Evolutionary conservation across 2,113 vertebrate species (phyloP), one percentile per base, ranked within the genome.

Genomic region (Corythornis vintsioides): DNA sequence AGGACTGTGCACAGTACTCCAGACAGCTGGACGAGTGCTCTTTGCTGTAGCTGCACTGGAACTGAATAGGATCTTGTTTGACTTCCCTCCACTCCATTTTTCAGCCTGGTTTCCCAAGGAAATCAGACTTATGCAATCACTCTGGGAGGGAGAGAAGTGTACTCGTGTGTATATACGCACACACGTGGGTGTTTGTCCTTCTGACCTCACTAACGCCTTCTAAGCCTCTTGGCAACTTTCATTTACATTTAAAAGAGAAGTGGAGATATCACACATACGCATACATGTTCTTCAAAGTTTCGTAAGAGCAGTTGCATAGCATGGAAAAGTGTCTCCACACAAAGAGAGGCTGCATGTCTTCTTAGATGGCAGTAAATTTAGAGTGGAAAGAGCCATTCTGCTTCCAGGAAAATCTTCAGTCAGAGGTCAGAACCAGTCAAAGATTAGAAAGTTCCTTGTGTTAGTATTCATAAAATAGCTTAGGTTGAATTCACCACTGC

Each of bases 41-140:
- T 82, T 81, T 59, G 73, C 88, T 75, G 77, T 40, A 61, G 83
- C 88, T 53, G 45, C 59, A 21, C 65, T 86, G 42, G 38, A 83
- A 77, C 87, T 19, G 26, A 89, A 80, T 3, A 86, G 35, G 45
- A 77, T 91, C 83, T 86, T 85, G 71, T 89, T 52, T 70, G 55
- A 93, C 81, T 85, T 92, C 67, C 45, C 92, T 93, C 70, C 78
- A 66, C 69, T 89, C 60, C 83, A 79, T 81, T 93, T 84, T 71
- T 56, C 89, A 92, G 88, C 43, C 72, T 8, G 28, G 52, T 74
- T 95, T 95, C 94, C 85, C 77, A 95, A 83, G 88, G 88, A 95
- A 95, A 92, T 94, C 64, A 70, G 33, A 70, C 71, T 89, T 89
- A 80, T 35, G 90, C 83, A 92, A 95, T 52, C 67, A 66, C 47